These are phyloP conservation scores for Drosophila leonis DNA, from an alignment of 2,888 invertebrate genomes.

Conservation along the genomic window DNA sequence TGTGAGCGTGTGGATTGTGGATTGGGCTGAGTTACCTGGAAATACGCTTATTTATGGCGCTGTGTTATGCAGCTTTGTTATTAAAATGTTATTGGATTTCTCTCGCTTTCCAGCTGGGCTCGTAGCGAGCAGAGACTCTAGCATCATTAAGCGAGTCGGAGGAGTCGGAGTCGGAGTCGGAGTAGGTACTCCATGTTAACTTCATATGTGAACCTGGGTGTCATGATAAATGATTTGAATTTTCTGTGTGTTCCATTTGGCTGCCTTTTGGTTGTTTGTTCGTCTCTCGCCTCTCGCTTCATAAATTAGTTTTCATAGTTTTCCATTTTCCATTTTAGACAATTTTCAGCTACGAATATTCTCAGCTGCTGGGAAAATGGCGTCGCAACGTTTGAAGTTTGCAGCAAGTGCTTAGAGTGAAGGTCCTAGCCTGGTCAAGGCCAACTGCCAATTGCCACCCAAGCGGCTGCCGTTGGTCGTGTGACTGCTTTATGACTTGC, in stretches of 20 bases:
- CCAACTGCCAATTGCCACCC: slow-evolving; percentile 59
- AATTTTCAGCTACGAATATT: slow-evolving; percentile 29
- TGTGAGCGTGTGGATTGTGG: slow-evolving; percentile 25
- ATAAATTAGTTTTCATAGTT: slow-evolving; percentile 70
- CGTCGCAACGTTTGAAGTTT: slow-evolving; percentile 66
- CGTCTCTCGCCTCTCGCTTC: slow-evolving; percentile 24
- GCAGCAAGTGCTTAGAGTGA: slow-evolving; percentile 38
- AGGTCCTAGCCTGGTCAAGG: slow-evolving; percentile 36
- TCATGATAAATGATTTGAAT: slow-evolving; percentile 78
- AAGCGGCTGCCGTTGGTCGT: slow-evolving; percentile 68
- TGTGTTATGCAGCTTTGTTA: slow-evolving; percentile 72
- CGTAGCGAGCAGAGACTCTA: slow-evolving; percentile 14
- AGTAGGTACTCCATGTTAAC: slow-evolving; percentile 40
- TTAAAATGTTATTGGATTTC: slow-evolving; percentile 83
- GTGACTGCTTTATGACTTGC: slow-evolving; percentile 54
- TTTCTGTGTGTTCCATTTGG: slow-evolving; percentile 64
- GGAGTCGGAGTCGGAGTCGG: neutral
- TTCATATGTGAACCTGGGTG: slow-evolving; percentile 56
- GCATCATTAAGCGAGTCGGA: slow-evolving; percentile 45
- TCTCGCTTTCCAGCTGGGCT: slow-evolving; percentile 76
- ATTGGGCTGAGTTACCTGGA: slow-evolving; percentile 56
- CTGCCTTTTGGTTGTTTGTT: slow-evolving; percentile 29
- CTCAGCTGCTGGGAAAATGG: slow-evolving; percentile 58
- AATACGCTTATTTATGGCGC: slow-evolving; percentile 74
- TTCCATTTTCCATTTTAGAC: slow-evolving; percentile 39